phyloP scores from a whole-genome alignment of 2,113 vertebrate species.

The Gasterosteus nipponicus region DNA sequence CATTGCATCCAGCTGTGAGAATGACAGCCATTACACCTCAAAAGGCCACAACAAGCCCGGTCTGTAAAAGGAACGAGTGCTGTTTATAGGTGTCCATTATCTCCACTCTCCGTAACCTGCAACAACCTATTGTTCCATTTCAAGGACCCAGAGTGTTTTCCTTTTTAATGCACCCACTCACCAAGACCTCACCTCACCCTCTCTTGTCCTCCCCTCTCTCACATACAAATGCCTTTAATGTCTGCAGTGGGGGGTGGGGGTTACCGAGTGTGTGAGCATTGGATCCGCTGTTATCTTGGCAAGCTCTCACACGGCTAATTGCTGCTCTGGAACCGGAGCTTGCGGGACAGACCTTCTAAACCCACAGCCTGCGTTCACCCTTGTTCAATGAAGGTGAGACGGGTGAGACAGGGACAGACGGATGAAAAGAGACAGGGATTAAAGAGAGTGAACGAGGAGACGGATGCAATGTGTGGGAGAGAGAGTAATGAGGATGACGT shows the following conservation, averaged over 20 bases:
- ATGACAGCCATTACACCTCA: slow-evolving; percentile 20
- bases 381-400: slow-evolving; percentile 19
- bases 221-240: slow-evolving; percentile 53
- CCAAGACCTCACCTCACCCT: slow-evolving; percentile 33
- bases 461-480: neutral
- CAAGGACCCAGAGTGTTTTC: slow-evolving; percentile 47
- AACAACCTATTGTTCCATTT: slow-evolving; percentile 52
- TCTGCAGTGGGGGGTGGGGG: slow-evolving; percentile 28
- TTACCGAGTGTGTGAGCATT: slow-evolving; percentile 12
- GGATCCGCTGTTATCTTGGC: slow-evolving; percentile 38
- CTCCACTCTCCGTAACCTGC: slow-evolving; percentile 14
- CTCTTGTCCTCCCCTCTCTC: slow-evolving; percentile 22
- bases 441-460: slow-evolving; percentile 10
- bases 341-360: slow-evolving; percentile 29
- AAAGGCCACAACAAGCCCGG: slow-evolving; percentile 30
- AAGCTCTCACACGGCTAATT: slow-evolving; percentile 58
- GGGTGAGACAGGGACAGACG: slow-evolving; percentile 10
- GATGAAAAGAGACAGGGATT: slow-evolving; percentile 9
- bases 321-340: slow-evolving; percentile 24
- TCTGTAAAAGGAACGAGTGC: slow-evolving; percentile 26
- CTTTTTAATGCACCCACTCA: slow-evolving; percentile 53
- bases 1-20: slow-evolving; percentile 28
- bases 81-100: slow-evolving; percentile 52
- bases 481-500: neutral
- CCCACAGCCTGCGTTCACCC: slow-evolving; percentile 33